Percentiles rank a stretch among this genome's conserved stretches.
Evolutionary conservation across 2,888 invertebrate species (phyloP).

Genomic region (Cataglyphis livida): DNA sequence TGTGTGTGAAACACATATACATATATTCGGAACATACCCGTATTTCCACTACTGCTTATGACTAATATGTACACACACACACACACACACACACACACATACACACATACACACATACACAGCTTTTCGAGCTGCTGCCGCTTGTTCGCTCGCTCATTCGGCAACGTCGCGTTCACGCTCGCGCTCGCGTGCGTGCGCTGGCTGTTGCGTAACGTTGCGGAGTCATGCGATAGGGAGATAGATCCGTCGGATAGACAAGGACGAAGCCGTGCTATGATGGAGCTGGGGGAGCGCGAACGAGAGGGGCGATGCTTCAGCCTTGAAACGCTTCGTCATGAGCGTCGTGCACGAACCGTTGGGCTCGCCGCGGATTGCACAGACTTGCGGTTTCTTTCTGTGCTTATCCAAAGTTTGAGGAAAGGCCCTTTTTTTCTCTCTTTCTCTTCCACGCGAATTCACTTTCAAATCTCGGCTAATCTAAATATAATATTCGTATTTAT

Average conservation of each 20-base stretch:
- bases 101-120: slow-evolving; percentile 49
- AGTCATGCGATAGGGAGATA: slow-evolving; percentile 73
- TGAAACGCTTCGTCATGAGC: slow-evolving; percentile 69
- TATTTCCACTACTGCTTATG: slow-evolving; percentile 2
- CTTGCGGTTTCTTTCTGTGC: slow-evolving; percentile 55
- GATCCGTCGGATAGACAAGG: slow-evolving; percentile 51
- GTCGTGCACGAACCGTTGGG: slow-evolving; percentile 58
- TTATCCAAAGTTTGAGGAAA: slow-evolving; percentile 49
- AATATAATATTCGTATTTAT: not conserved
- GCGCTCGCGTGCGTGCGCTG: slow-evolving; percentile 58
- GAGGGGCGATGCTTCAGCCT: slow-evolving; percentile 66
- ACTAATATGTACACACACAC: slow-evolving; percentile 2
- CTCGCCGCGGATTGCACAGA: slow-evolving; percentile 53
- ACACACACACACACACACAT: slow-evolving; percentile 47
- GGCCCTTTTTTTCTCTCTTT: not conserved
- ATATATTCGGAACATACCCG: slow-evolving; percentile 13
- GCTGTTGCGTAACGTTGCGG: slow-evolving; percentile 75
- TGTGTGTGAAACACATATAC: not conserved
- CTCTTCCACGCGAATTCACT: not conserved
- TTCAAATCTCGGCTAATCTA: not conserved
- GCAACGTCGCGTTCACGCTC: slow-evolving; percentile 46
- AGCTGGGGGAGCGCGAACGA: slow-evolving; percentile 39
- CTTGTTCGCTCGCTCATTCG: not conserved
- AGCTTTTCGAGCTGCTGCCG: slow-evolving; percentile 6
- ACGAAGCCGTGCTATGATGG: slow-evolving; percentile 12